phyloP scores from a whole-genome alignment of 2,113 vertebrate species.

The Micronycteris hirsuta region DNA sequence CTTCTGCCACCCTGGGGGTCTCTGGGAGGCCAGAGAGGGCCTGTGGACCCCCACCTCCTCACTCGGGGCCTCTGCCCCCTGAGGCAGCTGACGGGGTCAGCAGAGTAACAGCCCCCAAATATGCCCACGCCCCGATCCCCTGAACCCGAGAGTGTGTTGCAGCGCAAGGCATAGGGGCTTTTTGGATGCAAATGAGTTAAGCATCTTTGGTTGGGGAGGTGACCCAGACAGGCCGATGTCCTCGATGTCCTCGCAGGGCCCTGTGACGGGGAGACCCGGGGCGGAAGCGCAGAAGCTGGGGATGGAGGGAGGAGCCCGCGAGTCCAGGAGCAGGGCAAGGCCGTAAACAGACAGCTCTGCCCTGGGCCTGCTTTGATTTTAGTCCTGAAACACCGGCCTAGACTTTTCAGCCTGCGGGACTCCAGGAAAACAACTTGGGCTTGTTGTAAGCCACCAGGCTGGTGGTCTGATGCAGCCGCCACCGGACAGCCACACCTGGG shows the following conservation, averaged over 20 bases:
- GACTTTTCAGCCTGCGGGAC: no score
- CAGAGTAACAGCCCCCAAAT: not conserved
- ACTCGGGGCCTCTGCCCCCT: not conserved
- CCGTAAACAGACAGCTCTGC: rapidly evolving
- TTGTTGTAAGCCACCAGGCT: not conserved
- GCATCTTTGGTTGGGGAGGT: not conserved
- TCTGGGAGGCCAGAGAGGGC: not conserved
- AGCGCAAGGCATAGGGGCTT: not conserved
- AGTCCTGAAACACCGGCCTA: not conserved
- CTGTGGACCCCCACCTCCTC: not conserved
- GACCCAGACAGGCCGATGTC: not conserved
- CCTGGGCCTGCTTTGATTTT: not conserved
- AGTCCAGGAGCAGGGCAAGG: not conserved
- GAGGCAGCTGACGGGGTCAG: not conserved
- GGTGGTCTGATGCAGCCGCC: rapidly evolving
- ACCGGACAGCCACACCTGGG: not conserved
- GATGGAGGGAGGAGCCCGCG: rapidly evolving
- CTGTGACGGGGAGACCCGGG: not conserved
- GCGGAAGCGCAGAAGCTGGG: no score
- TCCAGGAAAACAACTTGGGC: rapidly evolving
- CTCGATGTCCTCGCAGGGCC: not conserved
- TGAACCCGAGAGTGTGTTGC: not conserved
- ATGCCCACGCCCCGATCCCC: not conserved
- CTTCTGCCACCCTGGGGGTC: not conserved
- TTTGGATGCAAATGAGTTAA: rapidly evolving